Evolutionary conservation across 2,888 invertebrate species (phyloP).

Genomic region (Cacoxenus indagator): DNA sequence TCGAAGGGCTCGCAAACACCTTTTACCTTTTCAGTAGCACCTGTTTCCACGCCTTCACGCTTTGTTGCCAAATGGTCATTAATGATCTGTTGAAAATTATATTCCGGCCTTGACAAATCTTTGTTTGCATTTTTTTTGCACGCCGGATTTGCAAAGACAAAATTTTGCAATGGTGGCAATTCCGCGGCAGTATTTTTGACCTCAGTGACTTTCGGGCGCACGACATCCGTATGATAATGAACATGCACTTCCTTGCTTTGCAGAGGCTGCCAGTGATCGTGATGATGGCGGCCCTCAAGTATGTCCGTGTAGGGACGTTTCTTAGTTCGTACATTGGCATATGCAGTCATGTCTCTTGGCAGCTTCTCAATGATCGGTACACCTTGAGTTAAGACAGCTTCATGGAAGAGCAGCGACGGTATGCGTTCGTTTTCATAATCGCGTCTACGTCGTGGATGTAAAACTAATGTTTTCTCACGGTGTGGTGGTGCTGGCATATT

Average conservation of each 20-base stretch:
- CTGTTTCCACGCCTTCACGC: conserved; percentile 45
- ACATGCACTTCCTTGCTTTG: conserved; percentile 61
- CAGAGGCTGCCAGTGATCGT: conserved; percentile 65
- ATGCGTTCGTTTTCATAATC: conserved; percentile 55
- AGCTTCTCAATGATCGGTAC: conserved; percentile 56
- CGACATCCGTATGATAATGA: conserved; percentile 59
- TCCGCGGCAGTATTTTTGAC: conserved; percentile 28
- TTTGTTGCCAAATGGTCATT: conserved; percentile 43
- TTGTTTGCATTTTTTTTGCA: conserved; percentile 48
- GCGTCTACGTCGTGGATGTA: conserved; percentile 59
- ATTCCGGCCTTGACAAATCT: conserved; percentile 52
- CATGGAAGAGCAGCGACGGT: conserved; percentile 52
- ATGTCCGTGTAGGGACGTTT: conserved; percentile 54
- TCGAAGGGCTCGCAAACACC: conserved; percentile 52
- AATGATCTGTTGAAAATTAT: conserved; percentile 52
- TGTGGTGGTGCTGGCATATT: conserved; percentile 67
- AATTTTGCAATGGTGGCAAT: conserved; percentile 42
- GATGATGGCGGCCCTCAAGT: conserved; percentile 67
- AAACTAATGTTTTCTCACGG: conserved; percentile 62
- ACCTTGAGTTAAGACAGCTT: conserved; percentile 41
- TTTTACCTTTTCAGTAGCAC: conserved; percentile 27
- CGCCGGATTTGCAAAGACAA: conserved; percentile 56
- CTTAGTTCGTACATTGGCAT: conserved; percentile 53
- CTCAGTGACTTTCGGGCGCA: conserved; percentile 49
- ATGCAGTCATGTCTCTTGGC: conserved; percentile 43